Percentiles rank a stretch among this genome's conserved stretches.
phyloP scores from a whole-genome alignment of 2,797 vertebrate genomes.

The Coregonus sp. region DNA sequence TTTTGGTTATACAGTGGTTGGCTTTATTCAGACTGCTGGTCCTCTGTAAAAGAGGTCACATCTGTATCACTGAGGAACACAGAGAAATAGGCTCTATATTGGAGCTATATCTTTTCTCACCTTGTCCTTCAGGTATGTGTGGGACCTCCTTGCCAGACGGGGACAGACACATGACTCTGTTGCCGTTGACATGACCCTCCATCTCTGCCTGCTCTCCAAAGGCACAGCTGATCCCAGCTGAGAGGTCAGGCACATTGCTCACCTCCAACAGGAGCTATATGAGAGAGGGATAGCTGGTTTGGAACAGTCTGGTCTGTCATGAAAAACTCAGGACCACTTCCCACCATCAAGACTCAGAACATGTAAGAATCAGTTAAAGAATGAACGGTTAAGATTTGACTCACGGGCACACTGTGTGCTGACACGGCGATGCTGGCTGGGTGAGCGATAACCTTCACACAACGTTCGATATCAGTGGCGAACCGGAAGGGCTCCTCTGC shows the following conservation, averaged over 20 bases:
- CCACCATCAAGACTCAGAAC: neutral
- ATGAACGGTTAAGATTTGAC: constrained; percentile 45
- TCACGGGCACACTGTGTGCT: constrained; percentile 85
- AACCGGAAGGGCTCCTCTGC: constrained; percentile 86
- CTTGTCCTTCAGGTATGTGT: constrained; percentile 87
- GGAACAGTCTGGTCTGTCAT: neutral
- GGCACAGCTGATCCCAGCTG: constrained; percentile 85
- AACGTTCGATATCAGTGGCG: constrained; percentile 81
- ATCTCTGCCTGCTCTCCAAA: constrained; percentile 88
- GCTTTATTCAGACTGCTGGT: neutral
- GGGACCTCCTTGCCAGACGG: constrained; percentile 88
- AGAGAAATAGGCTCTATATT: neutral
- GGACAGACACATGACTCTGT: constrained; percentile 86
- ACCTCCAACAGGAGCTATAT: constrained; percentile 86
- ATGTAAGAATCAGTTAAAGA: neutral
- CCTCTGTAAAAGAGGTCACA: neutral
- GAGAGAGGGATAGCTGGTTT: neutral
- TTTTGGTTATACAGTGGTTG: neutral
- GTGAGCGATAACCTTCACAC: constrained; percentile 84
- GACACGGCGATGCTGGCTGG: constrained; percentile 93
- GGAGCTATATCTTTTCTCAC: constrained; percentile 64
- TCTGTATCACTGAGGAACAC: neutral
- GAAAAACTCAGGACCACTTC: neutral
- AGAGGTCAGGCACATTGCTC: constrained; percentile 88
- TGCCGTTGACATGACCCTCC: constrained; percentile 87